Evolutionary conservation across 2,888 invertebrate species (phyloP), one percentile per base, ranked within the genome.

Genomic region (Hermaeophaga mercurialis): DNA sequence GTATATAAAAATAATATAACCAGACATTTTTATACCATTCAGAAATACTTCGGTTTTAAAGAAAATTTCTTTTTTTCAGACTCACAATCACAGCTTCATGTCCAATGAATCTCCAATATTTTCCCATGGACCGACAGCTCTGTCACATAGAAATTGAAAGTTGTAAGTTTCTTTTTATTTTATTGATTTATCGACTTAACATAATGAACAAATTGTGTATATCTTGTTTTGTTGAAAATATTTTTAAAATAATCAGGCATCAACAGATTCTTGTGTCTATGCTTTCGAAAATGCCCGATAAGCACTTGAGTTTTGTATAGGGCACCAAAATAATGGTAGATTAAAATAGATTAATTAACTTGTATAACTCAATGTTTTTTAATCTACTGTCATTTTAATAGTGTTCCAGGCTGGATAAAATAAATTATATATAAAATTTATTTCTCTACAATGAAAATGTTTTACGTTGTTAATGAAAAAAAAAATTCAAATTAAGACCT

Each of bases 111-210:
- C 86, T 96, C 46, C 93, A 95, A 77, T 95, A 94, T 79, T 96
- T 95, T 78, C 96, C 96, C 31, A 94, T 96, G 94, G 96, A 96
- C 79, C 87, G 93, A 68, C 96, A 96, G 77, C 80, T 94, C 66
- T 96, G 96, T 79, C 91, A 93, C 77, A 92, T 96, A 78, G 94
- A 94, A 83, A 94, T 96, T 73, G 95, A 96, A 86, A 95, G 95
- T 85, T 96, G 96, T 96, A 90, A 94, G 95, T 94, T 52, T 55
- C 26, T 45, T 59, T 12, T 28, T 28, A 31, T 52, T 31, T n/a
- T 12, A 3, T 3, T 11, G 26, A 31, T 28, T 43, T n/a, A n/a
- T n/a, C 19, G 15, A 38, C 34, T 33, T 22, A 39, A 31, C 18
- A 41, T 36, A 28, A 49, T 18, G 14, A n/a, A 14, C 19, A 36